Base-by-base conservation (phyloP, 2,888 invertebrate genomes). In the Taphrorychus bicolor region DNA sequence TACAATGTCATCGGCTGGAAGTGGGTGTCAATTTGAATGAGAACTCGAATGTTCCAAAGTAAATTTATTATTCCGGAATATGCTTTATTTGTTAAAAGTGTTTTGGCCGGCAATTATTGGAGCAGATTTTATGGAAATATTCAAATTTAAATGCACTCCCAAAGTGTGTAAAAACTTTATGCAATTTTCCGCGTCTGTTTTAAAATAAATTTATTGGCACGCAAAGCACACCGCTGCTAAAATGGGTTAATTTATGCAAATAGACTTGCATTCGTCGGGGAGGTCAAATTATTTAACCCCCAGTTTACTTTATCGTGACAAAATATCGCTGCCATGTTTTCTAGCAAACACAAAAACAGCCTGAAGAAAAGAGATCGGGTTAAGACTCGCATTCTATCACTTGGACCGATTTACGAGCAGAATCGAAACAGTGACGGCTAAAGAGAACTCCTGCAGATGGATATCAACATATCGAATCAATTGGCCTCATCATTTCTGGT, bases 191-290 rank as follows among this genome's bases (percentile, higher is more conserved):
- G 45, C 16, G 4, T 14, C 16, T 14, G 45, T 32, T 32, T 32
- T 32, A 32, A 32, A 45, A 17, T 45, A 45, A 45, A 45, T 45
- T n/a, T 45, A 45, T 45, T 17, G 45, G 45, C 45, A 45, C 45
- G 45, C 45, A 17, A 45, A 17, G 45, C 17, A 17, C 45, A 45
- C 17, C 16, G 11, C 16, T 7, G 17, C 17, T 45, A 45, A 45
- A 45, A 45, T 45, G 45, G 45, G 45, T 45, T 45, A 45, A 45
- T 45, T 45, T 45, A 45, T 45, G 45, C 45, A 45, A 45, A 17
- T 16, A 45, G 16, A 45, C 16, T 45, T 45, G 5, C 45, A 14
- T 45, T 45, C 14, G 45, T 45, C 14, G 45, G 17, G 17, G 45
- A 5, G 14, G 17, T 16, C 4, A 45, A 14, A 45, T 45, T 16